A percentile compares a stretch with the other conserved stretches of the same genome.
These are phyloP conservation scores for Lacerta bilineata DNA, from an alignment of 2,797 vertebrate species.

Conservation along the genomic window DNA sequence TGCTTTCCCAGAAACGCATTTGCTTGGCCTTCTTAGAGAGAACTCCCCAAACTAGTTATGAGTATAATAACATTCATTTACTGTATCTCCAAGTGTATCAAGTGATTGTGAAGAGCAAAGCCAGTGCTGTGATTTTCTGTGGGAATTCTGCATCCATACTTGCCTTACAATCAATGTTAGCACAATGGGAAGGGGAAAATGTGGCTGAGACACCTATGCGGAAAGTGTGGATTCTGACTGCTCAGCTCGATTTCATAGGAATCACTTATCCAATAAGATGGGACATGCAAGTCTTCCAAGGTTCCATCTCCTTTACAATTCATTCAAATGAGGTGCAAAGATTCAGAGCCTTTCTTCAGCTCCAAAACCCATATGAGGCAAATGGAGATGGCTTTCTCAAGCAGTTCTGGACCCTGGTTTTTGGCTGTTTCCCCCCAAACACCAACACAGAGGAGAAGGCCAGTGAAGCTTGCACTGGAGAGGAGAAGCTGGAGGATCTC, in stretches of 20 bases:
- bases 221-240: constrained; percentile 31
- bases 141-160: background rate
- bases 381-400: background rate
- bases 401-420: constrained; percentile 5
- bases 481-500: constrained; percentile 3
- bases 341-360: constrained; percentile 29
- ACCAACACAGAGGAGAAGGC: background rate
- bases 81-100: background rate
- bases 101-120: background rate
- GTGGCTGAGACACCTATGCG: background rate
- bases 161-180: background rate
- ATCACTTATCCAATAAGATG: background rate
- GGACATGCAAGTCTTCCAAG: background rate
- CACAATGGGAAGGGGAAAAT: background rate
- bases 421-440: background rate
- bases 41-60: background rate
- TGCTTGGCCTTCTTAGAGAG: constrained; percentile 28
- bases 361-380: background rate
- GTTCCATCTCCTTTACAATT: constrained; percentile 23
- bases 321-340: constrained; percentile 8
- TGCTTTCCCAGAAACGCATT: background rate
- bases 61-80: background rate
- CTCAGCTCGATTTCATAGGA: background rate
- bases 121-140: constrained; percentile 13
- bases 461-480: background rate